Conservation (phyloP, 53 echinoderm and acorn worm genomes). For the Echinometra lucunter region DNA sequence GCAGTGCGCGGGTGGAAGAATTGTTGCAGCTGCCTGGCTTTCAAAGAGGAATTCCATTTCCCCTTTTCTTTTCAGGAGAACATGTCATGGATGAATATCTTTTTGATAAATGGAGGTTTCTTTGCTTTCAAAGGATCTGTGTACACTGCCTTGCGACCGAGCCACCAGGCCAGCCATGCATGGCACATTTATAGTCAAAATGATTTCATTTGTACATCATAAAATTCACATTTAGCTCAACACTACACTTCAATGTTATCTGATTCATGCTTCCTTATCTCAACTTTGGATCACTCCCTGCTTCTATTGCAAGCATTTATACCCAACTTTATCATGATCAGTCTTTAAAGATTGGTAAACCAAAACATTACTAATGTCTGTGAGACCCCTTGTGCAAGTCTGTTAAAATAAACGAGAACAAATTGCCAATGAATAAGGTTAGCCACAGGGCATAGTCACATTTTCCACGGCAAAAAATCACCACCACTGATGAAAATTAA, state of each 20-base stretch:
- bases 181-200: constrained; percentile 37
- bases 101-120: constrained; percentile 51
- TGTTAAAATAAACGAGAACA: constrained; percentile 4
- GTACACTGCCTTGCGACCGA: constrained; percentile 22
- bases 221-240: constrained; percentile 39
- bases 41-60: constrained; percentile 37
- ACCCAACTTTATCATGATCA: not conserved
- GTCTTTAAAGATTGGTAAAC: not conserved
- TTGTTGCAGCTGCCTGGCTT: constrained; percentile 59
- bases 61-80: constrained; percentile 45
- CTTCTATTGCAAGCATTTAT: constrained; percentile 2
- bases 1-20: constrained; percentile 15
- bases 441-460: not conserved
- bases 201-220: constrained; percentile 46
- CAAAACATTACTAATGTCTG: not conserved
- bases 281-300: not conserved
- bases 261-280: constrained; percentile 12
- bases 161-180: constrained; percentile 16
- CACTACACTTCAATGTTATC: constrained; percentile 22
- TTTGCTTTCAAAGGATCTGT: constrained; percentile 8
- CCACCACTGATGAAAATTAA: not conserved
- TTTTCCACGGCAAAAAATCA: not conserved
- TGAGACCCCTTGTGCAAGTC: not conserved
- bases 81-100: constrained; percentile 54
- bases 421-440: not conserved